Conservation (phyloP, 2,888 invertebrate species). For the Thelaira solivaga region DNA sequence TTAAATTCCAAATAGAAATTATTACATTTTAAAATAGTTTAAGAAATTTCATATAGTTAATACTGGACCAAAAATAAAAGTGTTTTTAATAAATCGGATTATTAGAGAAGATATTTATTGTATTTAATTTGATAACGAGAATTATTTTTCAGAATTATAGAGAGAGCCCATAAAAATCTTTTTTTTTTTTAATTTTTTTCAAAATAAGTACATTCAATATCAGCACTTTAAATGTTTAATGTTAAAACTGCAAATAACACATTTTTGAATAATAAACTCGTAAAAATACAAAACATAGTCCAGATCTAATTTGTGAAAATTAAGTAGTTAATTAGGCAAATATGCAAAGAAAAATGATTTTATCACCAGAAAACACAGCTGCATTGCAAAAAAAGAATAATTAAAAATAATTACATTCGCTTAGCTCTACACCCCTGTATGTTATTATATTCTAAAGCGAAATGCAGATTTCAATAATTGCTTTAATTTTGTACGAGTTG, state of each 20-base stretch:
- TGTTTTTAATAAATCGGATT: no score
- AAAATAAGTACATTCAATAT: neutral
- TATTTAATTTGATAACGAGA: no score
- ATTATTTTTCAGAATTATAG: no score
- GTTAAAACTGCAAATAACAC: slow-evolving; percentile 48
- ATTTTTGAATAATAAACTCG: slow-evolving; percentile 19
- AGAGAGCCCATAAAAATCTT: neutral
- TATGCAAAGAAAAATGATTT: slow-evolving; percentile 67
- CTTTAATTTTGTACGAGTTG: slow-evolving; percentile 74
- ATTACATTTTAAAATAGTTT: no score
- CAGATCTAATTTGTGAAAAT: slow-evolving; percentile 70
- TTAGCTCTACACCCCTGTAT: no score
- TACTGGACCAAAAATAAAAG: no score
- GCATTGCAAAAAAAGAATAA: slow-evolving; percentile 73
- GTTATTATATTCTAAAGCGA: slow-evolving; percentile 60
- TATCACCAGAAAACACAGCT: slow-evolving; percentile 71
- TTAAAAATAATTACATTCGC: neutral
- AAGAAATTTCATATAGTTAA: no score
- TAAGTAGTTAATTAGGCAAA: slow-evolving; percentile 36
- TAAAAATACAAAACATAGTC: neutral
- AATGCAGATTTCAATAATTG: slow-evolving; percentile 73
- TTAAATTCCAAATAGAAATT: no score
- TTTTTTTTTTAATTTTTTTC: neutral
- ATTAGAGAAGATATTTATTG: no score
- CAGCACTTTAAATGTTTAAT: slow-evolving; percentile 48